phyloP scores from a whole-genome alignment of 1,140 invertebrate genomes.

The Orussus abietinus region DNA sequence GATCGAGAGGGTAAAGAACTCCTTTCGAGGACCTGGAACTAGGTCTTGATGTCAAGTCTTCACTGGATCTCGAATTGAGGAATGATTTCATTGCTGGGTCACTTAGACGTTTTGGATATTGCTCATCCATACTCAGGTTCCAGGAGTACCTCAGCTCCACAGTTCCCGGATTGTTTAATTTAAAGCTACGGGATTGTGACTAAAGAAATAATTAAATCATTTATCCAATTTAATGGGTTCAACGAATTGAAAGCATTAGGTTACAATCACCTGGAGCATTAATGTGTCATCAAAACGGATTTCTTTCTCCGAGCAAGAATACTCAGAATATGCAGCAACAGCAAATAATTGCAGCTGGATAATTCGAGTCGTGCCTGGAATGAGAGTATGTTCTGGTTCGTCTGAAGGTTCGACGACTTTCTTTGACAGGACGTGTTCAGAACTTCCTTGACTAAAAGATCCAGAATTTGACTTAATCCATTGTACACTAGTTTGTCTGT shows the following conservation, averaged over 20 bases:
- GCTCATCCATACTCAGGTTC: conserved; percentile 32
- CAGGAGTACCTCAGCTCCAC: conserved; percentile 29
- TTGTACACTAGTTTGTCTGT: conserved; percentile 24
- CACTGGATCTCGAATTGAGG: neutral
- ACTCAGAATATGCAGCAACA: conserved; percentile 27
- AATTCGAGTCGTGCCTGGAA: conserved; percentile 16
- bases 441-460: neutral
- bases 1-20: conserved; percentile 18
- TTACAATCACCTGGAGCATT: conserved; percentile 34
- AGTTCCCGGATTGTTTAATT: conserved; percentile 24
- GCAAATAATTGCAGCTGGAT: conserved; percentile 29
- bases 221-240: no score
- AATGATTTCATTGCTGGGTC: conserved; percentile 1
- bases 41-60: conserved; percentile 1
- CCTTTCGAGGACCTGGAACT: conserved; percentile 12
- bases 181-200: no score
- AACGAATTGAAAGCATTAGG: conserved; percentile 4
- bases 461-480: conserved; percentile 20
- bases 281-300: conserved; percentile 37
- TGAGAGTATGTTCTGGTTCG: conserved; percentile 27
- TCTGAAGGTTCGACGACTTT: conserved; percentile 19
- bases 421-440: conserved; percentile 6
- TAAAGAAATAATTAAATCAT: no score
- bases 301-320: conserved; percentile 22
- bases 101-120: conserved; percentile 24